A percentile compares a stretch with the other conserved stretches of the same genome.
Conservation (phyloP, 2,797 vertebrate species). For the Lutra lutra region DNA sequence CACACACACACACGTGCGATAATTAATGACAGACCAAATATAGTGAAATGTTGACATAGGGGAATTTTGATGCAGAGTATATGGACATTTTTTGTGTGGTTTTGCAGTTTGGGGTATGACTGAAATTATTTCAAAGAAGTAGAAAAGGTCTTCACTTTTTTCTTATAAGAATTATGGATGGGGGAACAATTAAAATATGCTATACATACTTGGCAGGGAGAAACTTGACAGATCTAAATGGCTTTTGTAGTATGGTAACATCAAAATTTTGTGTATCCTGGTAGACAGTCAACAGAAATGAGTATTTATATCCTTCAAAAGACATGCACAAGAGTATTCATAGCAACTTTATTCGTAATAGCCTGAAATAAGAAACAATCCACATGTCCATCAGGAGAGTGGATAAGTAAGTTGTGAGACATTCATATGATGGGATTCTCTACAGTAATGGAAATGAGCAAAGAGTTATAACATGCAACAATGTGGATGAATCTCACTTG, state of each 20-base stretch:
- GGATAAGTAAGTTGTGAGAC: not conserved
- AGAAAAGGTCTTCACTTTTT: slow-evolving; percentile 2
- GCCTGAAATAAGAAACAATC: not conserved
- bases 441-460: not conserved
- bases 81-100: not conserved
- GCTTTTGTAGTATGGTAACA: not conserved
- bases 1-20: fast-evolving
- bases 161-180: not conserved
- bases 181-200: not conserved
- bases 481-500: not conserved
- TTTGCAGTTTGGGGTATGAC: not conserved
- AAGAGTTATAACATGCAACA: not conserved
- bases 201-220: not conserved
- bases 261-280: not conserved
- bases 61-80: not conserved
- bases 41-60: not conserved
- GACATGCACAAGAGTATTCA: not conserved
- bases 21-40: not conserved
- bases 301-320: not conserved
- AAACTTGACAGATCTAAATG: not conserved
- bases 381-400: not conserved
- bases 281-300: not conserved
- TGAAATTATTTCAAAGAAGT: slow-evolving; percentile 33
- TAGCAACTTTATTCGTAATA: not conserved
- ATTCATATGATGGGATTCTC: not conserved